A percentile compares a stretch with the other conserved stretches of the same genome.
phyloP scores from a whole-genome alignment of 1,140 invertebrate species.

The Agrypnia vestita region DNA sequence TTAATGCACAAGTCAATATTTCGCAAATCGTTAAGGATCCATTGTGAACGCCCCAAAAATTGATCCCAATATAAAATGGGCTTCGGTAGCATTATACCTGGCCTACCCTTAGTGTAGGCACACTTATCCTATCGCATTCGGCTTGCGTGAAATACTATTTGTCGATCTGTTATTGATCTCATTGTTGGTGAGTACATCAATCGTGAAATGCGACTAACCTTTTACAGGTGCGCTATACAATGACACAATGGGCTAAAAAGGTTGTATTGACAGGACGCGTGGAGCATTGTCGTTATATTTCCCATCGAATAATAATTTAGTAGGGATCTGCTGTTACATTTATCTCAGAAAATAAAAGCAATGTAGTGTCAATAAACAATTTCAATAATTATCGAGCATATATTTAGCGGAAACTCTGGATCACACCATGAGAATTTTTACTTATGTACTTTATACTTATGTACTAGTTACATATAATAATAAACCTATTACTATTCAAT shows the following conservation, averaged over 20 bases:
- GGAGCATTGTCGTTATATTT: constrained; percentile 1
- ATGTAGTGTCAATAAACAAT: too few relatives aligned
- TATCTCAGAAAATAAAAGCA: too few relatives aligned
- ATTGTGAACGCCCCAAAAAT: neutral
- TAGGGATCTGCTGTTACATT: too few relatives aligned
- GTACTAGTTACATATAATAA: too few relatives aligned
- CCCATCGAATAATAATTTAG: too few relatives aligned
- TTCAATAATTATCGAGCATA: too few relatives aligned
- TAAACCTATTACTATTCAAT: too few relatives aligned
- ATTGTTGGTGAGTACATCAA: constrained; percentile 27
- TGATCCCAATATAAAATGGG: neutral
- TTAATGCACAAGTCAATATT: too few relatives aligned
- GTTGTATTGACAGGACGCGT: neutral
- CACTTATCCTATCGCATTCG: constrained; percentile 42
- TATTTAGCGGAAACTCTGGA: too few relatives aligned
- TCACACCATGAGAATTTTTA: too few relatives aligned
- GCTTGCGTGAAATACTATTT: constrained; percentile 38
- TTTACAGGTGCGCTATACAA: constrained; percentile 20
- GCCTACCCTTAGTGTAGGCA: constrained; percentile 7
- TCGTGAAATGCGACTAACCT: neutral
- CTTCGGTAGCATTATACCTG: constrained; percentile 34
- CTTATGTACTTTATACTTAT: too few relatives aligned
- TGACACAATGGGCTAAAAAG: constrained; percentile 32
- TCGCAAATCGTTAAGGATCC: neutral
- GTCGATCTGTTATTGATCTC: constrained; percentile 52